Evolutionary conservation across 2,888 invertebrate species (phyloP), one percentile per base, ranked within the genome.

Genomic region (Philonicus albiceps): DNA sequence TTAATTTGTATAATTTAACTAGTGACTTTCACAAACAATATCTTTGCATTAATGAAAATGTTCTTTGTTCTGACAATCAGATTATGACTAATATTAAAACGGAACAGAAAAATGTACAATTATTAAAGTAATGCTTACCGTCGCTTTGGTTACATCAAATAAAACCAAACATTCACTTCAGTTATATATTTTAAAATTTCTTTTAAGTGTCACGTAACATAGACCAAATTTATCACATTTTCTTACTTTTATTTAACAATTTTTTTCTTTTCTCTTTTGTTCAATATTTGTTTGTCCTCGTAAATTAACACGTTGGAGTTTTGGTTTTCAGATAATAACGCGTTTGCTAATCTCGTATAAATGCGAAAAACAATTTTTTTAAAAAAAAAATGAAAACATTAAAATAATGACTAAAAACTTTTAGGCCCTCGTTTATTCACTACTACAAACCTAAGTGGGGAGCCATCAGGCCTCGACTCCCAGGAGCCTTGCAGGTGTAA

Each of bases 1-100:
- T 88, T 88, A 86, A 85, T 87, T 88, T 88, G 88, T 88, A 88
- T 88, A 88, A 87, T 88, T 88, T 88, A 88, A 88, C 88, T 88
- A 88, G 88, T 88, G 88, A 88, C 83, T 85, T 87, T 88, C 86
- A 88, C 87, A 88, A 87, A 88, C 86, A 87, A 87, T 87, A 55
- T 85, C 37, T 64, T 85, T 86, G 84, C 31, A 86, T 78, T 72
- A 78, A 76, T 86, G 72, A 80, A 64, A 86, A 37, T 75, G 43
- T 64, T 64, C 64, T 64, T 55, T 85, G 34, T 86, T 72, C 27
- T 73, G 73, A 84, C 84, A 73, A 84, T 84, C 81, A 81, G 81
- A 55, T 86, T 86, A 64, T 37, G 37, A 37, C 37, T 78, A 86
- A 55, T 75, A 53, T 75, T 37, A 85, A 85, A 85, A 85, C 30